Conservation (phyloP, 2,113 vertebrate species). For the Dipodomys spectabilis region DNA sequence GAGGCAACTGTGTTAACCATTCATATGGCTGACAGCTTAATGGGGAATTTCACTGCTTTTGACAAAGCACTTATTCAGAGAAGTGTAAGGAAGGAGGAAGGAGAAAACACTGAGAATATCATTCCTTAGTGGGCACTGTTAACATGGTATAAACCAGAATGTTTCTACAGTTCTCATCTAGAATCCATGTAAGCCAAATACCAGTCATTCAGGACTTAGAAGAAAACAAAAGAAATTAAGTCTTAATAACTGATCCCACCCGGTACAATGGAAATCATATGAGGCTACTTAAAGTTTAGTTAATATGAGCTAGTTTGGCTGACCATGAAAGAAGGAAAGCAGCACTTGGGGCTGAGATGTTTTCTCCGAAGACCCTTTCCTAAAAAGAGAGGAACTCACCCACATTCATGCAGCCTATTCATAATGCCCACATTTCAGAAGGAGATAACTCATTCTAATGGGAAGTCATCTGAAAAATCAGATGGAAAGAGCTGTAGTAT, state of each 20-base stretch:
- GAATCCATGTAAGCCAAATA: not conserved
- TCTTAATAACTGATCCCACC: not conserved
- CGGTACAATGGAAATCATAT: not conserved
- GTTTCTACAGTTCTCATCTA: not conserved
- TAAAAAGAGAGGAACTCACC: not conserved
- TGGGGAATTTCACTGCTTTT: constrained; percentile 27
- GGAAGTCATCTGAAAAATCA: not conserved
- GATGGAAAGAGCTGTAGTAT: not conserved
- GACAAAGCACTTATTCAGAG: not conserved
- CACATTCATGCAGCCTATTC: fast-evolving
- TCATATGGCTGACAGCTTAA: constrained; percentile 12
- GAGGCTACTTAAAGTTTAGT: not conserved
- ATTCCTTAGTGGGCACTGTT: not conserved
- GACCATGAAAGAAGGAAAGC: not conserved
- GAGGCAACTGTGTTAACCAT: constrained; percentile 24
- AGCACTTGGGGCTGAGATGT: not conserved
- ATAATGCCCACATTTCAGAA: not conserved
- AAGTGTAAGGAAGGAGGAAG: not conserved
- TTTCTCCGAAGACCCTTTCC: not conserved
- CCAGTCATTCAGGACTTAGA: not conserved
- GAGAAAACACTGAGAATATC: not conserved
- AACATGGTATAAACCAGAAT: not conserved
- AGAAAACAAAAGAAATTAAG: constrained; percentile 30
- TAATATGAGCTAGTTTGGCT: not conserved
- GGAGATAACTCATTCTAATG: not conserved